A percentile compares a stretch with the other conserved stretches of the same genome.
phyloP scores from a whole-genome alignment of 2,113 vertebrate species.

The Centropus bengalensis region DNA sequence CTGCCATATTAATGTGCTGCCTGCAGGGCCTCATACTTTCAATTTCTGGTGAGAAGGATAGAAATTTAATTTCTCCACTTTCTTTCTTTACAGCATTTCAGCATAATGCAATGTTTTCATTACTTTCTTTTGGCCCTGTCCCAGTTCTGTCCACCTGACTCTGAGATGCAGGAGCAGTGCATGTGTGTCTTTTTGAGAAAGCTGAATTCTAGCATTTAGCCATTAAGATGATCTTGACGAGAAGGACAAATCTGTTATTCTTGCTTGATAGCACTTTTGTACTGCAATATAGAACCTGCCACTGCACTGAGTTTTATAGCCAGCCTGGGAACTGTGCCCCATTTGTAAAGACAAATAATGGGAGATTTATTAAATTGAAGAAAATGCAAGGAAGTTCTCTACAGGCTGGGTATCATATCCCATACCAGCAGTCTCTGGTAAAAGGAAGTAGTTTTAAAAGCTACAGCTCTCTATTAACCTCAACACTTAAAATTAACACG shows the following conservation, averaged over 20 bases:
- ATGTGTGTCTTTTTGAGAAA: not conserved
- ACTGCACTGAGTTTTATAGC: not conserved
- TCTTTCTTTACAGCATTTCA: conserved; percentile 26
- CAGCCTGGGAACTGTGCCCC: not conserved
- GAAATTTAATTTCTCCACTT: not conserved
- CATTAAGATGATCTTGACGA: not conserved
- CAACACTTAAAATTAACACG: not conserved
- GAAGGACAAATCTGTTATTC: not conserved
- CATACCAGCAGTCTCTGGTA: not conserved
- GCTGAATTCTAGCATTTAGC: not conserved
- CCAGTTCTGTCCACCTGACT: conserved; percentile 47
- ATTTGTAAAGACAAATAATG: not conserved
- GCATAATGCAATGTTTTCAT: not conserved
- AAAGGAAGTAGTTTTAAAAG: not conserved
- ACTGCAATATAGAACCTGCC: not conserved
- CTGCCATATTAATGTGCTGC: not conserved
- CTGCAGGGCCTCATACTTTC: not conserved
- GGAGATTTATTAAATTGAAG: not conserved
- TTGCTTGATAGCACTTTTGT: not conserved
- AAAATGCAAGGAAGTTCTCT: not conserved
- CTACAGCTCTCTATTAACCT: not conserved
- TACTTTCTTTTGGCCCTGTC: conserved; percentile 5
- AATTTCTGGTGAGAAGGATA: not conserved
- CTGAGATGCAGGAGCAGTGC: conserved; percentile 50
- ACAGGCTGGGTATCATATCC: not conserved